These are phyloP conservation scores for Corythornis cristatus DNA, from an alignment of 2,113 vertebrate genomes.

Conservation along the genomic window DNA sequence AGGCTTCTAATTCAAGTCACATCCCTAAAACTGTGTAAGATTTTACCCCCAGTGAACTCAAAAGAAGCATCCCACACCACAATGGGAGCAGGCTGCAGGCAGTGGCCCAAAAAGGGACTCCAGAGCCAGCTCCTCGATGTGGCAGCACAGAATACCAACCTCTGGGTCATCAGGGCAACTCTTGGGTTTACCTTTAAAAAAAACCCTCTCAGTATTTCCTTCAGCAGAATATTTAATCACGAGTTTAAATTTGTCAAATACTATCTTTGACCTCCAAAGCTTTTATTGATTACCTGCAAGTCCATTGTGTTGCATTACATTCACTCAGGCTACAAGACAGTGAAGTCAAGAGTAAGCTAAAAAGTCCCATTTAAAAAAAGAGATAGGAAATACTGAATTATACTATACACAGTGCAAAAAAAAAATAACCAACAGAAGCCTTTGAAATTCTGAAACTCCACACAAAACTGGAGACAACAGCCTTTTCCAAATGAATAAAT, in stretches of 20 bases:
- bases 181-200: constrained; percentile 30
- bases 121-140: neutral
- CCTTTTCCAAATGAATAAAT: constrained; percentile 26
- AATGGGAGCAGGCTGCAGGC: neutral
- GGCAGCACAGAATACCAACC: neutral
- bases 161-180: constrained; percentile 9
- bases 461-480: constrained; percentile 2
- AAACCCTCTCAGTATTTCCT: constrained; percentile 6
- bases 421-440: neutral
- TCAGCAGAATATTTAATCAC: constrained; percentile 67
- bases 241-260: constrained; percentile 61
- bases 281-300: constrained; percentile 66
- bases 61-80: neutral
- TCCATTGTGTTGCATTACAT: constrained; percentile 65
- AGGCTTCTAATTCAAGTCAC: neutral
- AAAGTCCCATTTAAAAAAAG: constrained; percentile 17
- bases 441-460: constrained; percentile 9
- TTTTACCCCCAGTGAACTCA: neutral
- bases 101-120: neutral
- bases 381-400: constrained; percentile 51
- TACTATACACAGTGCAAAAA: neutral
- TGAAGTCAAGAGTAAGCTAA: constrained; percentile 49
- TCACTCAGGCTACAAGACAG: constrained; percentile 37
- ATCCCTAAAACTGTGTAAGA: neutral
- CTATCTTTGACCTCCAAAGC: constrained; percentile 69